These are phyloP conservation scores for Tachysurus vachellii DNA, from an alignment of 2,113 vertebrate genomes.

Conservation along the genomic window DNA sequence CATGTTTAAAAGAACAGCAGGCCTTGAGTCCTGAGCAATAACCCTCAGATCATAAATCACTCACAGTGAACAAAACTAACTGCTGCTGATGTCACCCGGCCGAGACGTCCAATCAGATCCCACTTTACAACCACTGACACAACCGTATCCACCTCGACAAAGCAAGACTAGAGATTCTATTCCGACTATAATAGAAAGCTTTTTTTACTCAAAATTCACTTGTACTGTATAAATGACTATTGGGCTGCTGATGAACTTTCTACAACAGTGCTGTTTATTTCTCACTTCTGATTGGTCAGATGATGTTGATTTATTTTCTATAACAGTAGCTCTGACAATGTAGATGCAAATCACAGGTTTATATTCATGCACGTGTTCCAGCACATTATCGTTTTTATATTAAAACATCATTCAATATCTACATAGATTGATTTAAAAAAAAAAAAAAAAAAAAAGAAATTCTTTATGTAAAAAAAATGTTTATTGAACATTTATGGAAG, in stretches of 20 bases:
- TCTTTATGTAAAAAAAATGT: neutral
- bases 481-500: neutral
- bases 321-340: neutral
- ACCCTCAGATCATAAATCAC: constrained; percentile 68
- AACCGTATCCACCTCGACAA: neutral
- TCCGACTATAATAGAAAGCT: neutral
- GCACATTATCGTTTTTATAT: neutral
- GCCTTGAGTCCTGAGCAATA: constrained; percentile 51
- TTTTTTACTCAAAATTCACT: neutral
- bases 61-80: constrained; percentile 64
- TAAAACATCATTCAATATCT: neutral
- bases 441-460: neutral
- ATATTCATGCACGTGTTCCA: neutral
- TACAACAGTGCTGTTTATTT: neutral
- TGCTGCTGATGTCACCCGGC: constrained; percentile 63
- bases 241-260: neutral
- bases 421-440: too few relatives aligned
- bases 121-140: neutral
- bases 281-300: neutral
- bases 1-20: constrained; percentile 52
- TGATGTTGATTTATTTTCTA: neutral
- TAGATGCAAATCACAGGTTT: neutral
- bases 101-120: constrained; percentile 36
- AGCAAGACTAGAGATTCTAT: neutral
- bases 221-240: neutral